Evolutionary conservation across 2,888 invertebrate species (phyloP).

Genomic region (Sinodicranocentrus sp.): DNA sequence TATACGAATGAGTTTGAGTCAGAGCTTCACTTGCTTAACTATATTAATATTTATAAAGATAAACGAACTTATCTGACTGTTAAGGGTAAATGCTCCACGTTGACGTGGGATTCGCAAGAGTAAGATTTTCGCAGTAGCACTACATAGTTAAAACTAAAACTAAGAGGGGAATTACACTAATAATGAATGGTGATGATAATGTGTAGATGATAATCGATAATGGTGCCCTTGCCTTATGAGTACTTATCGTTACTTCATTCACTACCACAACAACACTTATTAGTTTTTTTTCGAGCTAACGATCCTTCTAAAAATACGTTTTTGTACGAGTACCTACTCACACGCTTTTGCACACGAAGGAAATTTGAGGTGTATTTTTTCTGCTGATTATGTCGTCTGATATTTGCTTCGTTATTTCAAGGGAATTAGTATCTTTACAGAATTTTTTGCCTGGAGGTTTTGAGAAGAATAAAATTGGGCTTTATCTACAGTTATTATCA

Average conservation of each 20-base stretch:
- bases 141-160: too few relatives aligned
- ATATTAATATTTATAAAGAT: too few relatives aligned
- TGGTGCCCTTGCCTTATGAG: constrained; percentile 40
- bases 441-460: constrained; percentile 41
- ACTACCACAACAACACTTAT: not conserved
- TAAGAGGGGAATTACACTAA: not conserved
- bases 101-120: too few relatives aligned
- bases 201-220: constrained; percentile 44
- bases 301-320: not conserved
- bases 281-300: not conserved
- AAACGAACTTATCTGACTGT: too few relatives aligned
- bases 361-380: not conserved
- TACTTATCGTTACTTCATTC: not conserved
- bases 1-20: too few relatives aligned
- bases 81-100: too few relatives aligned
- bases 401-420: not conserved
- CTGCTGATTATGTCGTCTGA: not conserved
- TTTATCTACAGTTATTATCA: not conserved
- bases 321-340: not conserved
- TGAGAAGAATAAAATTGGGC: constrained; percentile 21
- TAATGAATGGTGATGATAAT: constrained; percentile 6
- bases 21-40: too few relatives aligned
- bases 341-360: too few relatives aligned
- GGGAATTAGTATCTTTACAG: constrained; percentile 18
- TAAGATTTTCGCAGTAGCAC: too few relatives aligned